Base-by-base conservation (phyloP, 2,797 vertebrate genomes). In the Rachycentron canadum region DNA sequence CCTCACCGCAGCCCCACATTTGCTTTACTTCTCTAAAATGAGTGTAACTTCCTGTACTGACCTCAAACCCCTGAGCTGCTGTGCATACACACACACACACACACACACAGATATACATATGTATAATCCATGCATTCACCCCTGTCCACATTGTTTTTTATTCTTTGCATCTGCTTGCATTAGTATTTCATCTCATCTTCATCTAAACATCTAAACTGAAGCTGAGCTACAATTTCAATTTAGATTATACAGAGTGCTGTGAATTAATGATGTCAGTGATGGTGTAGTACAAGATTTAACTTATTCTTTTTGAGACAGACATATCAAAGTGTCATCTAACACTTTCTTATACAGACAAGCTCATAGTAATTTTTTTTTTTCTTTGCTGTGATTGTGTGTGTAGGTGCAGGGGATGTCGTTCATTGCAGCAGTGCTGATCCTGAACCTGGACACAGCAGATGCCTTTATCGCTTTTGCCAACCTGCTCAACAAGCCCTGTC, bases 351-450 rank as follows among this genome's bases (percentile, higher is more conserved):
- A n/a, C 41, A 38, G 8, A 2, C 23, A 32, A 41, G 26, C 32
- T 67, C 40, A 5, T 3, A n/a, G 38, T 13, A 13, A 10, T 10
- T 14, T 13, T 40, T 40, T 40, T 13, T 13, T 40, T 40, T 13
- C 3, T 34, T 28, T 30, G 23, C 19, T 66, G 25, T 56, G n/a
- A 73, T 47, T 66, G 30, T 36, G 6, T 86, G 28, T 85, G 12
- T 79, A 98, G 97, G 97, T 98, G 23, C 97, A 98, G 93, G 97
- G 97, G 67, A 98, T 98, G 97, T 98, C 97, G 0, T 98, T 98
- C 84, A 97, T 98, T 40, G 97, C 97, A 0, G 97, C 97, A 2
- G 97, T 98, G 78, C 82, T 98, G 85, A 96, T 97, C 88, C 91
- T 98, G 73, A 98, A 98, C 93, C 88, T 98, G 80, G 97, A 98